Evolutionary conservation across 1,140 invertebrate species (phyloP), one percentile per base, ranked within the genome.

Genomic region (Nymphalis io): DNA sequence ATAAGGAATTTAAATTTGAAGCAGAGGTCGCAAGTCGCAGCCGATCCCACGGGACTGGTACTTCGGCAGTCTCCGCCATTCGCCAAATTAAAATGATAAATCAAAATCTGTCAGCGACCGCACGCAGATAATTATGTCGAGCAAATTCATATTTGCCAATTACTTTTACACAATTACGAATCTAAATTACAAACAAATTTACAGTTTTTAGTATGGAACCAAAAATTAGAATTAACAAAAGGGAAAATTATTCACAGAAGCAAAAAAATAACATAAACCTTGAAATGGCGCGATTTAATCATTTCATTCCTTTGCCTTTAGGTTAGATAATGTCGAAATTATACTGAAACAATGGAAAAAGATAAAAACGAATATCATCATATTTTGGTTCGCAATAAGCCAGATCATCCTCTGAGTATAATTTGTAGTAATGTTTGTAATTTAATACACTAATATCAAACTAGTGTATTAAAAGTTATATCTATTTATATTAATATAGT

Each of bases 81-180:
- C 78, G 72, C 80, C 81, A 87, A 89, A 89, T 87, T 89, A 87
- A 87, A 89, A 89, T 87, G 82, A 89, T 89, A 89, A 89, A 89
- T 89, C 87, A 89, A 87, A 88, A 89, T 81, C 85, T 76, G 80
- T 85, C 84, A 83, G 76, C 71, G 60, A 65, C 60, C 68, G 51
- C 62, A 58, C 53, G 62, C 39, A 53, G 48, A 64, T 63, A 55
- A 55, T 55, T 55, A 55, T 55, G 13, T 55, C 20, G 51, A 55
- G 5, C 51, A 27, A 55, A 27, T 55, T 55, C 51, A 55, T 55
- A 27, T 55, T 55, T 27, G 21, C 20, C 20, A n/a, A 48, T 16
- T 18, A 48, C n/a, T 33, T 33, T 33, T 33, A 33, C 4, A 33
- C 27, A 33, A 18, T 48, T 48, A 48, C 46, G 16, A 3, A 18